A percentile compares a stretch with the other conserved stretches of the same genome.
Conservation (phyloP, 2,113 vertebrate species). For the Neotragus pygmaeus region DNA sequence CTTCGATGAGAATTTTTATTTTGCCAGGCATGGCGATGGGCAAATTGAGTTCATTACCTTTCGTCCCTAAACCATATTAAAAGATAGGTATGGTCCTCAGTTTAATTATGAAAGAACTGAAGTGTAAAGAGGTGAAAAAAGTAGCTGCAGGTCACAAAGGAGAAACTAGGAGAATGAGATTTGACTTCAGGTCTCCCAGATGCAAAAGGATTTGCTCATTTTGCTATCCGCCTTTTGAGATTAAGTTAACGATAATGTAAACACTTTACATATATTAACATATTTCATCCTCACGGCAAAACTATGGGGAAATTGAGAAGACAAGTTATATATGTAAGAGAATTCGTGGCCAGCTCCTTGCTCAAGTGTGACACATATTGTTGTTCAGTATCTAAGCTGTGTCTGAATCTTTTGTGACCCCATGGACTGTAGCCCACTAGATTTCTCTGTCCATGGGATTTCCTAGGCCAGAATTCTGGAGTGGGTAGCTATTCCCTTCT, state of each 20-base stretch:
- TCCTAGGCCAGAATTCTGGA: background rate
- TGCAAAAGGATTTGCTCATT: background rate
- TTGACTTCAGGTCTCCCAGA: background rate
- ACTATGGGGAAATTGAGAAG: background rate
- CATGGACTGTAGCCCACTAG: background rate
- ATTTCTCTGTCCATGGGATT: background rate
- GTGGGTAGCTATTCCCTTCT: background rate
- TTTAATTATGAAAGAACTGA: slow-evolving; percentile 20
- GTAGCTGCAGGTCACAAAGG: background rate
- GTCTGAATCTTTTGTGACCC: background rate
- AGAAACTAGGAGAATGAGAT: background rate
- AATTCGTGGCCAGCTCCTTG: background rate
- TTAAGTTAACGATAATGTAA: background rate
- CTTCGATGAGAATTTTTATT: background rate
- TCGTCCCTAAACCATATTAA: background rate
- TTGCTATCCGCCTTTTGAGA: background rate
- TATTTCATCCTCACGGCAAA: background rate
- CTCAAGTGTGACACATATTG: background rate
- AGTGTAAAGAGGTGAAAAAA: background rate
- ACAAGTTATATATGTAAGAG: background rate
- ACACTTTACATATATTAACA: background rate
- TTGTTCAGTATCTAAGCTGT: background rate
- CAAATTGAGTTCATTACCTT: slow-evolving; percentile 42
- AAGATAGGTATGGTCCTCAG: background rate
- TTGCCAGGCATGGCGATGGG: background rate